Base-by-base conservation (phyloP, 2,113 vertebrate species). In the Poecilia latipinna region DNA sequence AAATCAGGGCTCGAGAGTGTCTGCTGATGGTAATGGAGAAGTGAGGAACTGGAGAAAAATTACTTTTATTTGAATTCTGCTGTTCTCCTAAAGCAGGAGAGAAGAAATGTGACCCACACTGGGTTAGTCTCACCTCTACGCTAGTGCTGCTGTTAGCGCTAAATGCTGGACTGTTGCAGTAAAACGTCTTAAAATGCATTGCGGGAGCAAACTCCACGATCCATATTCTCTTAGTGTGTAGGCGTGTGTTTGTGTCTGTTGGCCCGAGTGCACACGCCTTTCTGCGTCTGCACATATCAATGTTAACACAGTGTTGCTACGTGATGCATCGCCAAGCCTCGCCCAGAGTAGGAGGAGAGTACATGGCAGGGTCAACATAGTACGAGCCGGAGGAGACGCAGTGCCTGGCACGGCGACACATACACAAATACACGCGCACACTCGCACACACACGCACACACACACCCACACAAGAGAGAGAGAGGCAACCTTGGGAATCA, bases 341-440 rank as follows among this genome's bases (percentile, higher is more conserved):
- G 88, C 91, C 89, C 86, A 89, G 66, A 84, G 89, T 82, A 84
- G 93, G 91, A 92, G 92, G 84, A 87, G 89, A 86, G 91, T 84
- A 86, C 79, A 89, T 90, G 92, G 93, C 83, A 89, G 92, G 93
- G 93, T 94, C 93, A 95, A 88, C 78, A 80, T 79, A 70, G 86
- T 86, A 87, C 69, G 88, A 91, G 85, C 84, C 88, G 89, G 89
- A 88, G 71, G 89, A 91, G 88, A 90, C 78, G 68, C 90, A 87
- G 94, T 94, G 93, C 94, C 94, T 93, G 94, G 94, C 91, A 95
- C 94, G 89, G 80, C 78, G 82, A 86, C 79, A 84, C 72, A 65
- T 70, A 72, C 69, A 35, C 75, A 83, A 75, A 72, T 77, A 77
- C 82, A 68, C 85, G 64, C 69, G 64, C 66, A 77, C 75, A 48